phyloP scores from a whole-genome alignment of 2,888 invertebrate genomes.

The Frankliniella intonsa region DNA sequence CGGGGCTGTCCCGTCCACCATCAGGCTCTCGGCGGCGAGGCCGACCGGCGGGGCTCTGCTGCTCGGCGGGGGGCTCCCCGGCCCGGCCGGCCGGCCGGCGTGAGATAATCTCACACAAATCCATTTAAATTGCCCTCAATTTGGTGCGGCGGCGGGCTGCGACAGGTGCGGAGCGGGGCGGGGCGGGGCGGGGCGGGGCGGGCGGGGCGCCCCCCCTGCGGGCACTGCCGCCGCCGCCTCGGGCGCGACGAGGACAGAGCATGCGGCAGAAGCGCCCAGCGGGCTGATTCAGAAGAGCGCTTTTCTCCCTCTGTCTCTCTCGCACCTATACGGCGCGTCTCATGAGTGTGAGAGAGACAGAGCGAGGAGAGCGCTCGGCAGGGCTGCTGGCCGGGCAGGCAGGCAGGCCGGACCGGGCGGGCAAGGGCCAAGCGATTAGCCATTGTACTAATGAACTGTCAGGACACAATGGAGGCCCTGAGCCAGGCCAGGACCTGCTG shows the following conservation, averaged over 20 bases:
- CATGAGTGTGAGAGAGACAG: neutral
- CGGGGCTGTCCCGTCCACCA: too few species aligned
- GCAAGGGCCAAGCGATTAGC: neutral
- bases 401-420: neutral
- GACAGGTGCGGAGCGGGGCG: neutral
- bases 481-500: neutral
- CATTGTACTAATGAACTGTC: conserved; percentile 25
- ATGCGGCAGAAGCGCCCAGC: too few species aligned
- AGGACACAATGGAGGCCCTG: conserved; percentile 5
- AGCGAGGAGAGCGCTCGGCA: neutral
- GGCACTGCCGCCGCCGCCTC: neutral
- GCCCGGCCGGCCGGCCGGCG: too few species aligned
- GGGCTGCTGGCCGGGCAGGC: neutral
- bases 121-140: conserved; percentile 13
- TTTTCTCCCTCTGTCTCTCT: too few species aligned
- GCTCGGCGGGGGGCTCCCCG: too few species aligned
- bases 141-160: neutral
- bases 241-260: neutral
- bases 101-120: conserved; percentile 2
- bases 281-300: too few species aligned
- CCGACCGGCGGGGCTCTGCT: too few species aligned
- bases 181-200: neutral
- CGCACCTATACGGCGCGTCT: too few species aligned
- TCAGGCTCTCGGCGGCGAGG: too few species aligned
- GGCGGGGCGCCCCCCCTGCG: neutral